Percentiles rank a stretch among this genome's conserved stretches.
These are phyloP conservation scores for Euthynnus affinis DNA, from an alignment of 2,797 vertebrate genomes.

Conservation along the genomic window DNA sequence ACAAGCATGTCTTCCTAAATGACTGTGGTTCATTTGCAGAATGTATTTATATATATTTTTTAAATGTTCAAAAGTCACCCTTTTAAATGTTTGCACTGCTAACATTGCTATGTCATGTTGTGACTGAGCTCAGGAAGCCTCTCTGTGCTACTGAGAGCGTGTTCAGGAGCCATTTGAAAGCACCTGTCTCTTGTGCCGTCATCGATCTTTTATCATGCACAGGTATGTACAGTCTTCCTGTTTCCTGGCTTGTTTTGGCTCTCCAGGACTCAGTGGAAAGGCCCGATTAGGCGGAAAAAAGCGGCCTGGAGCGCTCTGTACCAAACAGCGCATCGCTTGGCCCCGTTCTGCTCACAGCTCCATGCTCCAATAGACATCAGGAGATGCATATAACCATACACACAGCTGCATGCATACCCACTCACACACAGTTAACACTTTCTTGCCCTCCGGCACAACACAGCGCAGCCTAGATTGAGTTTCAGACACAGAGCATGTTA, in stretches of 20 bases:
- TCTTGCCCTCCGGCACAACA: constrained; percentile 69
- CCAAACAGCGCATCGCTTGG: constrained; percentile 53
- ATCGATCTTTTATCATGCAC: constrained; percentile 50
- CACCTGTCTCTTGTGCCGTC: constrained; percentile 47
- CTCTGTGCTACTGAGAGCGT: constrained; percentile 40
- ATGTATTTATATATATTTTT: background rate
- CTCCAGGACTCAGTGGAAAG: constrained; percentile 65
- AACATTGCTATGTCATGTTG: constrained; percentile 47
- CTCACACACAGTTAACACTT: constrained; percentile 51
- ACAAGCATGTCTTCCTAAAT: constrained; percentile 12
- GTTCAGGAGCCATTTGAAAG: constrained; percentile 55
- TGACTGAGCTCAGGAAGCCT: constrained; percentile 49
- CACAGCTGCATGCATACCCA: constrained; percentile 43
- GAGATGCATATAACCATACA: constrained; percentile 50
- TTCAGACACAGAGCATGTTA: constrained; percentile 84
- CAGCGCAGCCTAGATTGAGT: constrained; percentile 77
- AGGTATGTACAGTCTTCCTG: constrained; percentile 68
- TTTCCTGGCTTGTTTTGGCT: constrained; percentile 63
- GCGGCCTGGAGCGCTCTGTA: constrained; percentile 57
- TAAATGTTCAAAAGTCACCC: constrained; percentile 11
- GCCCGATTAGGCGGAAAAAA: constrained; percentile 65
- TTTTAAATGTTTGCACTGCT: constrained; percentile 52
- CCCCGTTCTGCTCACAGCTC: constrained; percentile 57
- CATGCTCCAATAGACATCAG: constrained; percentile 52
- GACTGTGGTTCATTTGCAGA: constrained; percentile 24